Evolutionary conservation across 2,797 vertebrate genomes (phyloP), one percentile per base, ranked within the genome.

Genomic region (Caiman crocodilus): DNA sequence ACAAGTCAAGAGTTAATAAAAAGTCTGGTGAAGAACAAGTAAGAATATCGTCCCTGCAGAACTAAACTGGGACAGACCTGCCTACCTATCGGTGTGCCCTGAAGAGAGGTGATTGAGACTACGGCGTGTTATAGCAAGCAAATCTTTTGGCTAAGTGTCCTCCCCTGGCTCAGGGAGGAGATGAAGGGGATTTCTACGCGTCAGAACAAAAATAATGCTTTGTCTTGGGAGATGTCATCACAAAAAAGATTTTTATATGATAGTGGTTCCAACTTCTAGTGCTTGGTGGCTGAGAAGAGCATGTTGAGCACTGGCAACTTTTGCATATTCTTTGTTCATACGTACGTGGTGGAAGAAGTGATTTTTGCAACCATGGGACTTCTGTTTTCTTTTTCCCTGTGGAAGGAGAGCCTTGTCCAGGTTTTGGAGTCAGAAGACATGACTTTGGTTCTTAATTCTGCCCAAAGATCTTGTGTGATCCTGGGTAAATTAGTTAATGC

Each of bases 1-100:
- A 73, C 82, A 93, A 94, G 93, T 88, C 91, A 80, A 69, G 92
- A 94, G 93, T 92, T 91, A 96, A 75, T 96, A 95, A 96, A 94
- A 87, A 69, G 91, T 64, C 91, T 94, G 88, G 78, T 85, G 85
- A 92, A 93, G 92, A 95, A 96, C 95, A 89, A 95, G 85, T 85
- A 90, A 94, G 94, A 96, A 92, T 0, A 5, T 91, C 89, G 91
- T 92, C 88, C 88, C 74, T 30, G 86, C 79, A 90, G 92, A 96
- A 82, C 90, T 78, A 64, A 90, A 63, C 35, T 63, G 79, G 85
- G 74, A 79, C 86, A 56, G 75, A 76, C 85, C 85, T 90, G 91
- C 64, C 88, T 89, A 89, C 86, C 74, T 96, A 76, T 63, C 87
- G 71, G 42, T 28, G 75, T 88, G 92, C 77, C 87, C 77, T 88